Percentiles rank a stretch among this genome's conserved stretches.
These are phyloP conservation scores for Gambusia holbrooki DNA, from an alignment of 2,113 vertebrate genomes.

Conservation along the genomic window DNA sequence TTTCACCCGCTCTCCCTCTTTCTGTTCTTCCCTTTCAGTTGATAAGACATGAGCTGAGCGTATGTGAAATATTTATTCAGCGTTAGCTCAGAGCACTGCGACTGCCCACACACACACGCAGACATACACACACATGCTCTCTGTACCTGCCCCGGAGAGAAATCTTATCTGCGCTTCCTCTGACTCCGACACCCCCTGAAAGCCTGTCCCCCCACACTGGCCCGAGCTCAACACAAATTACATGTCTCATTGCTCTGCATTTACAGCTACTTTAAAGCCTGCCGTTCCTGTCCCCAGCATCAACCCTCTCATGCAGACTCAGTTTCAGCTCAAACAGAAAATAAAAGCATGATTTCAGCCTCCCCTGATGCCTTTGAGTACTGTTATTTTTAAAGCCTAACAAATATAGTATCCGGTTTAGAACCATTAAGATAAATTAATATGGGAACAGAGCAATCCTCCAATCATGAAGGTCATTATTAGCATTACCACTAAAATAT, in stretches of 20 bases:
- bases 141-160: constrained; percentile 77
- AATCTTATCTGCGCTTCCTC: constrained; percentile 76
- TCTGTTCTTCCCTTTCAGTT: constrained; percentile 45
- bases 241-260: constrained; percentile 79
- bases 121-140: background rate
- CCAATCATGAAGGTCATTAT: background rate
- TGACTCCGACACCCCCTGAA: constrained; percentile 73
- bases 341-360: constrained; percentile 34
- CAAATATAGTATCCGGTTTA: background rate
- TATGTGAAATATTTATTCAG: constrained; percentile 83
- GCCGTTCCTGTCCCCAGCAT: constrained; percentile 56
- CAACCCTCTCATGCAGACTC: constrained; percentile 66
- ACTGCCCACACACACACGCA: constrained; percentile 68
- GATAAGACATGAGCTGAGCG: constrained; percentile 75
- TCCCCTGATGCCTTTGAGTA: constrained; percentile 83
- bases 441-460: background rate
- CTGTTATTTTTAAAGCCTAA: background rate
- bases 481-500: background rate
- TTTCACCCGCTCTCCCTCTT: constrained; percentile 13
- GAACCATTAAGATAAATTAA: background rate
- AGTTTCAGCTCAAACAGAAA: constrained; percentile 49
- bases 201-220: constrained; percentile 75
- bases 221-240: constrained; percentile 74
- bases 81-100: constrained; percentile 67
- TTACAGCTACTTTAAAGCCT: constrained; percentile 74